A percentile compares a stretch with the other conserved stretches of the same genome.
These are phyloP conservation scores for Schizotus pectinicornis DNA, from an alignment of 2,888 invertebrate genomes.

Conservation along the genomic window DNA sequence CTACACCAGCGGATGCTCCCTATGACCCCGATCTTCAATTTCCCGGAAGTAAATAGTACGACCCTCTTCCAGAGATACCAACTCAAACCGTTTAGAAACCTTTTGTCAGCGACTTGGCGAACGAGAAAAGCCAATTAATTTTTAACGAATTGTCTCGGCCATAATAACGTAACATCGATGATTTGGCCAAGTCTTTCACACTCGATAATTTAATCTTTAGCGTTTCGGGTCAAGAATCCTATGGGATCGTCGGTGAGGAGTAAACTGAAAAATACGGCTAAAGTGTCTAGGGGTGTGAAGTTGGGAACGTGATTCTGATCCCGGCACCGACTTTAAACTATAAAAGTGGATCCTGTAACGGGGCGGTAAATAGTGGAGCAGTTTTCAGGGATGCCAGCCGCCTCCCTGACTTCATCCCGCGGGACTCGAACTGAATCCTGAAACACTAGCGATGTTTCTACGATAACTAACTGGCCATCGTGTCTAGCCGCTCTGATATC, in stretches of 20 bases:
- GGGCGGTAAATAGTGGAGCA: slow-evolving; percentile 36
- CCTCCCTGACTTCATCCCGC: slow-evolving; percentile 11
- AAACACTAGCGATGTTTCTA: slow-evolving; percentile 23
- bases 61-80: slow-evolving; percentile 7
- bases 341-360: slow-evolving; percentile 39
- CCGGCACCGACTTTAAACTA: slow-evolving; percentile 39
- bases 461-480: slow-evolving; percentile 28
- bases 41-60: slow-evolving; percentile 22
- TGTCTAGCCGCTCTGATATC: slow-evolving; percentile 13
- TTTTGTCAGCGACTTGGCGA: slow-evolving; percentile 22
- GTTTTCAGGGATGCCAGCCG: slow-evolving; percentile 11
- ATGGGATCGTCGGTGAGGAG: slow-evolving; percentile 6
- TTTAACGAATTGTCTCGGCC: slow-evolving; percentile 16
- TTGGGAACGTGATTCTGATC: slow-evolving; percentile 37
- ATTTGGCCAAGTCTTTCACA: slow-evolving; percentile 1
- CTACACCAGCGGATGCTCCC: slow-evolving; percentile 21
- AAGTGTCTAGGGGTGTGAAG: slow-evolving; percentile 29
- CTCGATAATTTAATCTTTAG: slow-evolving; percentile 15
- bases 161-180: slow-evolving; percentile 11
- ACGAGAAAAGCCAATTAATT: slow-evolving; percentile 24
- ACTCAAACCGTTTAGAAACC: slow-evolving; percentile 9
- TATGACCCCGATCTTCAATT: slow-evolving; percentile 27
- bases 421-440: slow-evolving; percentile 26
- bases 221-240: slow-evolving; percentile 14
- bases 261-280: slow-evolving; percentile 23